phyloP scores from a whole-genome alignment of 2,888 invertebrate genomes.

The Chromoteleia sp. region DNA sequence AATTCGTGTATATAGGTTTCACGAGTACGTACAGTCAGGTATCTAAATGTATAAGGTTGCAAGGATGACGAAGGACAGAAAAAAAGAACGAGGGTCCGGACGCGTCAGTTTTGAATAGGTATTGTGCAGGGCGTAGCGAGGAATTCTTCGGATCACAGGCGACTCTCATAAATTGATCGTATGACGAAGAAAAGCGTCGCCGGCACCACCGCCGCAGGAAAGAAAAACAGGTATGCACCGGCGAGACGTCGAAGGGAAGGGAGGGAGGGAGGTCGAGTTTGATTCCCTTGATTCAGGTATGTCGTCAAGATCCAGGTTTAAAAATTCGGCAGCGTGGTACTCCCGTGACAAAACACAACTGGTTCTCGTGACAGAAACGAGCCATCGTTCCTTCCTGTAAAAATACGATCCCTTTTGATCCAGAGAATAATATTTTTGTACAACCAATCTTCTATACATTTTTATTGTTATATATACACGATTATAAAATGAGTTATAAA shows the following conservation, averaged over 20 bases:
- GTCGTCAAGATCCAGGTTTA: constrained; percentile 55
- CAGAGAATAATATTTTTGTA: constrained; percentile 7
- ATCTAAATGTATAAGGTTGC: constrained; percentile 53
- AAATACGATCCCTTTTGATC: constrained; percentile 26
- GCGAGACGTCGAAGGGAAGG: constrained; percentile 7
- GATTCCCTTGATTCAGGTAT: constrained; percentile 65
- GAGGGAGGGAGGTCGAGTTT: constrained; percentile 19
- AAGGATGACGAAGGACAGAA: constrained; percentile 56
- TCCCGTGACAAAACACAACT: constrained; percentile 60
- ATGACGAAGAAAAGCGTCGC: constrained; percentile 64
- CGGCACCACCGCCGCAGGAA: constrained; percentile 59
- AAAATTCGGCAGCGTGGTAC: constrained; percentile 59
- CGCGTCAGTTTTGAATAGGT: constrained; percentile 67
- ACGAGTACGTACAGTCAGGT: constrained; percentile 19
- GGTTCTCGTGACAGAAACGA: constrained; percentile 48
- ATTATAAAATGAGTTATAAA: constrained; percentile 1
- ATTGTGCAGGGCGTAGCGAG: constrained; percentile 65
- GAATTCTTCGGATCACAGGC: constrained; percentile 64
- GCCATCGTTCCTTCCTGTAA: constrained; percentile 35
- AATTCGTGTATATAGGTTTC: constrained; percentile 10
- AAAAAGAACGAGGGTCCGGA: constrained; percentile 59
- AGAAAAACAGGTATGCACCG: constrained; percentile 64
- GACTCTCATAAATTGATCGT: constrained; percentile 68
- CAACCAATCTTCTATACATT: background rate
- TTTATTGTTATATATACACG: background rate